A percentile compares a stretch with the other conserved stretches of the same genome.
These are phyloP conservation scores for Ellobius talpinus DNA, from an alignment of 2,113 vertebrate genomes.

Conservation along the genomic window DNA sequence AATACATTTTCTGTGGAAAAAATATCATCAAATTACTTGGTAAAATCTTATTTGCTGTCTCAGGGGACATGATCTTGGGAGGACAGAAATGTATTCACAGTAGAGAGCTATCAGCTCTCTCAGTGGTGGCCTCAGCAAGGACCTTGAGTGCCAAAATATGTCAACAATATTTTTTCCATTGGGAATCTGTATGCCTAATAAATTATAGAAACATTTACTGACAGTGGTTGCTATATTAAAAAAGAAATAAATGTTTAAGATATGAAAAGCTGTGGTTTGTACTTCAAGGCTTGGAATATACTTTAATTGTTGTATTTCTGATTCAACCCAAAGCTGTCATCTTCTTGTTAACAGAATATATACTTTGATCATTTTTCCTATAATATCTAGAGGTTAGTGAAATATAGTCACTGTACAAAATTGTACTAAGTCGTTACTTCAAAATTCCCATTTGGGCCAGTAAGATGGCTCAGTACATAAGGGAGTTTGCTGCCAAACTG, in stretches of 20 bases:
- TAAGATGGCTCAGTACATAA: neutral
- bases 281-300: neutral
- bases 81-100: neutral
- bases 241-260: neutral
- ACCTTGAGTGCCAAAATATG: neutral
- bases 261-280: neutral
- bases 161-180: neutral
- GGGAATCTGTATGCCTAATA: neutral
- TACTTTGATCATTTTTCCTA: neutral
- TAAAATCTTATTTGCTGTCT: neutral
- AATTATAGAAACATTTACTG: no score
- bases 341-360: conserved; percentile 21
- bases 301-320: neutral
- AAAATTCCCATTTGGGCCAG: neutral
- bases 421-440: neutral
- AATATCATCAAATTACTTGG: neutral
- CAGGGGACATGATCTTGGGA: neutral
- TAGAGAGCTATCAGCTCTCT: neutral
- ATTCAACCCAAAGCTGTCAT: neutral
- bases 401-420: neutral
- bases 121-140: neutral
- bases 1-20: neutral
- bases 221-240: neutral
- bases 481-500: neutral
- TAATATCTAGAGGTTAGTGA: neutral